A percentile compares a stretch with the other conserved stretches of the same genome.
Conservation (phyloP, 1,140 invertebrate species). For the Drosophila simulans region DNA sequence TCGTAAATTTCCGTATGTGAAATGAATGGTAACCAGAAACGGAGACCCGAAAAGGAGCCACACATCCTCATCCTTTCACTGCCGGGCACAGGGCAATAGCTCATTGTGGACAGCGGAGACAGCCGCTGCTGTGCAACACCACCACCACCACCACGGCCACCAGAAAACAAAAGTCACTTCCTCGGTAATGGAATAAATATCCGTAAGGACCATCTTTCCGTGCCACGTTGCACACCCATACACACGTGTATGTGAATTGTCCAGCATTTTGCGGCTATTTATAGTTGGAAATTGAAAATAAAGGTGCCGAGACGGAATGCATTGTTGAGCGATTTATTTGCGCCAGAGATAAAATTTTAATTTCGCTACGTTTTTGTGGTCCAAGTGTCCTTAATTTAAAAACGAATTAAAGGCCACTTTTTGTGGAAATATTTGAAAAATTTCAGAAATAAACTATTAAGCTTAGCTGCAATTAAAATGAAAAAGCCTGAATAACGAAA, state of each 20-base stretch:
- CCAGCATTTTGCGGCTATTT: constrained; percentile 53
- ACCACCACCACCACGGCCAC: constrained; percentile 9
- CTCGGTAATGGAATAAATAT: constrained; percentile 50
- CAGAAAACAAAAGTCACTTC: constrained; percentile 54
- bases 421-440: no score
- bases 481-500: no score
- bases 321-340: constrained; percentile 28
- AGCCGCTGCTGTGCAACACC: constrained; percentile 2
- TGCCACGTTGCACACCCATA: constrained; percentile 4
- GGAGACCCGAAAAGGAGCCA: neutral
- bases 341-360: constrained; percentile 15
- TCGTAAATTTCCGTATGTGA: constrained; percentile 75
- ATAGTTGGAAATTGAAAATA: constrained; percentile 44
- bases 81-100: constrained; percentile 31
- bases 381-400: neutral
- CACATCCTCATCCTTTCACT: neutral
- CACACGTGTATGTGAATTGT: constrained; percentile 10
- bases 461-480: no score
- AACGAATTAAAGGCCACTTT: neutral
- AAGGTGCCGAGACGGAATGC: constrained; percentile 13
- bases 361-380: neutral
- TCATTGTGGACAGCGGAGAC: constrained; percentile 36
- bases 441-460: neutral
- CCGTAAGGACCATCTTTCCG: constrained; percentile 35
- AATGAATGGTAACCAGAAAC: constrained; percentile 62